Evolutionary conservation across 2,113 vertebrate species (phyloP).

Genomic region (Seriola quinqueradiata): DNA sequence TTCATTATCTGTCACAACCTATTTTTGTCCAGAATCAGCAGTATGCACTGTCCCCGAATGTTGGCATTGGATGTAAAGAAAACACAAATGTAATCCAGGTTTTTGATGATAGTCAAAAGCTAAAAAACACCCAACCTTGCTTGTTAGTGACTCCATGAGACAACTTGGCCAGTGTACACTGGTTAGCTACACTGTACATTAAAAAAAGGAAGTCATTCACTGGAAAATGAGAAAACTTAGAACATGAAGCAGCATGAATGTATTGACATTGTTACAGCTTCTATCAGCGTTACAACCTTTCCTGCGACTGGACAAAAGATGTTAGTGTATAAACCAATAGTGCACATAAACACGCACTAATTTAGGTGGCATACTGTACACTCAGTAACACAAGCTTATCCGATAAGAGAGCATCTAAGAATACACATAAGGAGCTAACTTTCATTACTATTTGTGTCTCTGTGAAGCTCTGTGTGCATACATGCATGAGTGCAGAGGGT

Average conservation of each 20-base stretch:
- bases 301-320: not conserved
- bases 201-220: not conserved
- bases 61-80: not conserved
- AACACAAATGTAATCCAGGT: not conserved
- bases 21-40: too few species aligned
- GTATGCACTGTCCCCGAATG: too few species aligned
- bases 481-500: not conserved
- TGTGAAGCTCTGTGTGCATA: not conserved
- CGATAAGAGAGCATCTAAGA: not conserved
- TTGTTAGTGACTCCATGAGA: not conserved
- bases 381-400: not conserved
- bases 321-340: not conserved
- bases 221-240: too few species aligned
- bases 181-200: not conserved
- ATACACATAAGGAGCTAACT: not conserved
- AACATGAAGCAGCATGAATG: too few species aligned
- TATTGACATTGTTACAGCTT: too few species aligned
- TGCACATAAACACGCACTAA: not conserved
- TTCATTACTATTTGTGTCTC: not conserved
- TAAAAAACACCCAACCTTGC: not conserved
- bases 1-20: not conserved
- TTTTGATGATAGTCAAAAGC: not conserved
- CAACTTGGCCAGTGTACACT: not conserved
- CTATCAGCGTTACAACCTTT: not conserved
- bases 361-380: not conserved